phyloP scores from a whole-genome alignment of 2,113 vertebrate genomes.

The Actenoides hombroni region DNA sequence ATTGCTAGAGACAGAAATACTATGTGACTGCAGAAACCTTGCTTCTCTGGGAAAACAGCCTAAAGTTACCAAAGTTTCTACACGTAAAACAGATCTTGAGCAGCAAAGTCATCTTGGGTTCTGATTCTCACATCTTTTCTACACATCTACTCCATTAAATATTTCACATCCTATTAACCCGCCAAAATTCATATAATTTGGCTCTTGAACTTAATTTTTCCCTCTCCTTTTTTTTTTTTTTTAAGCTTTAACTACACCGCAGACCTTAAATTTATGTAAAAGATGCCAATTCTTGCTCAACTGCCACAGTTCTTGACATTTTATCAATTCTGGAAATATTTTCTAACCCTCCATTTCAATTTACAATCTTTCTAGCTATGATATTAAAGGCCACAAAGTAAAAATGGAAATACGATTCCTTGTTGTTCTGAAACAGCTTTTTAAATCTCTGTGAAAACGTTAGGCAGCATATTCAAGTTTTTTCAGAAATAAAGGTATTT shows the following conservation, averaged over 20 bases:
- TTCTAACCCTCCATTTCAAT: background rate
- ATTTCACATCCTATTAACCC: background rate
- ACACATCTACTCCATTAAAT: background rate
- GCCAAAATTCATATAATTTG: background rate
- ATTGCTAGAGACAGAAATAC: background rate
- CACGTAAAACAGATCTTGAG: background rate
- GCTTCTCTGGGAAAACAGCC: background rate
- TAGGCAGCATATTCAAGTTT: background rate
- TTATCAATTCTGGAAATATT: background rate
- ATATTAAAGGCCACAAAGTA: background rate
- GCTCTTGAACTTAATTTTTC: background rate
- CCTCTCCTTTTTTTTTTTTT: fast-evolving
- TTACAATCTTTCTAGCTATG: background rate
- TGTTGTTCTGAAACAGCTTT: background rate
- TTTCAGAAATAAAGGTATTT: background rate
- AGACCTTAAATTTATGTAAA: background rate
- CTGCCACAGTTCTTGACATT: background rate
- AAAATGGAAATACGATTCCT: background rate
- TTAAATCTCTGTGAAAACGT: background rate
- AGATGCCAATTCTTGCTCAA: background rate
- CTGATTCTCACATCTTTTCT: background rate
- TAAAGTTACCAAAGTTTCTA: background rate
- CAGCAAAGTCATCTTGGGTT: background rate
- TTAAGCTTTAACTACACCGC: background rate
- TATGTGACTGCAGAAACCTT: background rate